Conservation (phyloP, 2,888 invertebrate genomes). For the Odontothrips loti region DNA sequence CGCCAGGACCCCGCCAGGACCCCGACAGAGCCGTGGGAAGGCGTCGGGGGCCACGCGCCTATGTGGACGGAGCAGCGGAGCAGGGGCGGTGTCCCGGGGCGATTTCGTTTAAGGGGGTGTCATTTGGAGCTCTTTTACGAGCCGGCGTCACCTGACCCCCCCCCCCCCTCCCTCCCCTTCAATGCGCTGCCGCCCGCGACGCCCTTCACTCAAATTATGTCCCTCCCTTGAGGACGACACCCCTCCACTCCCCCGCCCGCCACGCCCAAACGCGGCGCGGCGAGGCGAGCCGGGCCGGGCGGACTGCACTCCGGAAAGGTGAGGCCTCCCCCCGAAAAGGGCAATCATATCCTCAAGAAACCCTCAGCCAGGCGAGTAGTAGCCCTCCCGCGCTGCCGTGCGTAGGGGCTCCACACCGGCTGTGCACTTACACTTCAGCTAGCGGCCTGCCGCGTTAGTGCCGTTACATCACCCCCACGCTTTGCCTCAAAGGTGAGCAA, state of each 20-base stretch:
- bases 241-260: neutral
- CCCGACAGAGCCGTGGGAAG: neutral
- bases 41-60: neutral
- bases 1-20: neutral
- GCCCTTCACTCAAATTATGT: conserved; percentile 26
- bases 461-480: too few species aligned
- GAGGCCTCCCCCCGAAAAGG: neutral
- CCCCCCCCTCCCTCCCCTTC: neutral
- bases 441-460: too few species aligned
- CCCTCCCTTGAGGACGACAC: neutral
- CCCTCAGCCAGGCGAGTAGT: too few species aligned
- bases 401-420: too few species aligned
- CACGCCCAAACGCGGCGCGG: neutral
- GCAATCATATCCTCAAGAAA: neutral
- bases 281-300: neutral
- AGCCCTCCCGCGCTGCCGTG: too few species aligned
- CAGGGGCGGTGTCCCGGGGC: neutral
- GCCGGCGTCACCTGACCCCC: conserved; percentile 1
- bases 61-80: neutral
- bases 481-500: too few species aligned
- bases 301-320: neutral
- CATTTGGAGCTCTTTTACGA: conserved; percentile 26
- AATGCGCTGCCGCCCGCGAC: neutral
- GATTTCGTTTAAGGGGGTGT: conserved; percentile 26
- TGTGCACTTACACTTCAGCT: too few species aligned